These are phyloP conservation scores for Scaptomyza pallida DNA, from an alignment of 1,140 invertebrate species.

Conservation along the genomic window DNA sequence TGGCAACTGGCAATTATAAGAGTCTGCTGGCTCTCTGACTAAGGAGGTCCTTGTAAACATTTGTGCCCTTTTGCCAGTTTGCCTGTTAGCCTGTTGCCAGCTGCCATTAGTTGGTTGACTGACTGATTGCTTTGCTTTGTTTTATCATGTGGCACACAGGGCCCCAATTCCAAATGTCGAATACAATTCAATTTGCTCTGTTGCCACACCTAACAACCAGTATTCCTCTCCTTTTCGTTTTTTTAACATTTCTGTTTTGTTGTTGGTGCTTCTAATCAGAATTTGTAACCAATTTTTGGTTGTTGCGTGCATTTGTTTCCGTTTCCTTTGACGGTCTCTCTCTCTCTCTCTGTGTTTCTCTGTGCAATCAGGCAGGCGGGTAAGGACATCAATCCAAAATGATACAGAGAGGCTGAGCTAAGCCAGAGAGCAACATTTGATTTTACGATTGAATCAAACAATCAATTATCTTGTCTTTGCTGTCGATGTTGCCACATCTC, in stretches of 20 bases:
- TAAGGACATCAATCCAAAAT: conserved; percentile 31
- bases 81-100: conserved; percentile 48
- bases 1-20: conserved; percentile 28
- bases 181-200: conserved; percentile 79
- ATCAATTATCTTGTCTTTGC: conserved; percentile 77
- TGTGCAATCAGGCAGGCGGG: conserved; percentile 55
- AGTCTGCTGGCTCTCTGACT: not conserved
- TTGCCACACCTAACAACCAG: conserved; percentile 58
- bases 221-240: not conserved
- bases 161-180: conserved; percentile 28
- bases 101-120: conserved; percentile 56
- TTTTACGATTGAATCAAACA: conserved; percentile 80
- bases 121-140: conserved; percentile 82
- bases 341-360: too few species aligned
- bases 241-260: conserved; percentile 64
- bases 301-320: conserved; percentile 60
- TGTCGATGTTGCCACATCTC: conserved; percentile 55
- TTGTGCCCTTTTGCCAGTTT: conserved; percentile 15
- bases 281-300: conserved; percentile 78
- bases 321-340: conserved; percentile 70
- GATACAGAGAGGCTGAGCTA: conserved; percentile 25
- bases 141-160: conserved; percentile 59
- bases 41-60: conserved; percentile 2
- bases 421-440: conserved; percentile 65
- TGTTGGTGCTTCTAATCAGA: conserved; percentile 75